A percentile compares a stretch with the other conserved stretches of the same genome.
These are phyloP conservation scores for Rhinoptilus africanus DNA, from an alignment of 2,113 vertebrate genomes.

Conservation along the genomic window DNA sequence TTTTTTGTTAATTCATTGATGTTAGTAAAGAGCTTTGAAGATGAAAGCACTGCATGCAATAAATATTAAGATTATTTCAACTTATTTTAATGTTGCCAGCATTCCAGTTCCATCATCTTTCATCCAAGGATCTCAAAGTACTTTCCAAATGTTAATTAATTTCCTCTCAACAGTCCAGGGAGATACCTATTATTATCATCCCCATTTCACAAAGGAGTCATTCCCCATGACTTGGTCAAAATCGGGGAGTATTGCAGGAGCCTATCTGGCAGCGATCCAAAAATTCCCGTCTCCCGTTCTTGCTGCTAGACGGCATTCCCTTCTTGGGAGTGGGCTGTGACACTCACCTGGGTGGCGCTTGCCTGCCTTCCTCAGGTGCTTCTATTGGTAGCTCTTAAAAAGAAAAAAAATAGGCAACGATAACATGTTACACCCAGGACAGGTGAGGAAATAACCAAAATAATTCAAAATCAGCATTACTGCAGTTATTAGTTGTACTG, in stretches of 20 bases:
- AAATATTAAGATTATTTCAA: slow-evolving; percentile 53
- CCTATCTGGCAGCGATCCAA: not conserved
- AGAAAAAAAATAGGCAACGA: not conserved
- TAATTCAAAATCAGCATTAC: not conserved
- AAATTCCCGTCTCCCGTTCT: not conserved
- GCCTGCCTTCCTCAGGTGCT: not conserved
- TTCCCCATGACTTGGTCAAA: not conserved
- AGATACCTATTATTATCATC: not conserved
- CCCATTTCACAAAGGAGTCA: not conserved
- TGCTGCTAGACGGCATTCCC: slow-evolving; percentile 28
- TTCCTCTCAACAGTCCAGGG: not conserved
- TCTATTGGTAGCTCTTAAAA: not conserved
- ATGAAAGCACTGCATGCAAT: slow-evolving; percentile 19
- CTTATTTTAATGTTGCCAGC: slow-evolving; percentile 17
- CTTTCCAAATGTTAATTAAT: slow-evolving; percentile 39
- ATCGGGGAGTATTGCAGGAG: not conserved
- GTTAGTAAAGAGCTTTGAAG: slow-evolving; percentile 40
- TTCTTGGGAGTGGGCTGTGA: not conserved
- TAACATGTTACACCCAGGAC: not conserved
- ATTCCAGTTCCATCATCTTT: slow-evolving; percentile 17
- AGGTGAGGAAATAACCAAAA: not conserved
- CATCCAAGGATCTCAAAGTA: slow-evolving; percentile 24
- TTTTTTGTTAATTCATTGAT: slow-evolving; percentile 45
- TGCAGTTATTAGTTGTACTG: too few relatives aligned
- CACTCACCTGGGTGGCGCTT: not conserved